Base-by-base conservation (phyloP, 37 sponge, comb jelly and placozoan genomes). In the Aplysina aerophoba region DNA sequence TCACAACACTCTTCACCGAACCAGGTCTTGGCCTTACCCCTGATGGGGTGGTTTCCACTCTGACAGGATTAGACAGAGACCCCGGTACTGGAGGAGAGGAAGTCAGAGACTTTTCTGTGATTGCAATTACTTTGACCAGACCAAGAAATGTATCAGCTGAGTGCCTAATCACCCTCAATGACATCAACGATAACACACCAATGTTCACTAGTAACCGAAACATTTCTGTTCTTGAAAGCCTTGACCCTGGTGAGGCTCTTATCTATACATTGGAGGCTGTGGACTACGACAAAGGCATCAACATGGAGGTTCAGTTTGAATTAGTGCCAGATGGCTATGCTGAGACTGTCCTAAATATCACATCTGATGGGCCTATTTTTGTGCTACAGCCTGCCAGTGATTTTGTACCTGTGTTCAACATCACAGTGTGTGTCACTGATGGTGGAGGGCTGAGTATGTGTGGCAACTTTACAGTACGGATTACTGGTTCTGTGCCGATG, bases 181-280 rank as follows among this genome's bases (percentile, higher is more conserved):
- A 95, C 36, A 66, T 90, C 31, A 95, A 95, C 84, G 96, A 95
- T 55, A 95, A 95, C 58, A 62, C 81, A 22, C 96, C 96, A 20
- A 20, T 86, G 22, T 85, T 84, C 30, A 69, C 81, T 2, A 20
- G 21, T 0, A 59, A 79, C 24, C 63, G 74, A 54, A 22, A 62
- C 37, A 87, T 37, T 0, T 83, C 40, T 28, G 56, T 79, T 22
- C 53, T 90, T 37, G 55, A 80, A 30, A 88, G 87, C 78, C 86
- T 85, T 27, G 68, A 91, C 16, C 24, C 72, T 31, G 67, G 40
- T 27, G 88, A 84, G 6, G 59, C 72, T 41, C 41, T 75, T 17
- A 81, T 89, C 1, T 16, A 53, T 0, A 59, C 60, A 20, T 64
- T 87, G 12, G 65, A 5, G 25, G 94, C 90, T 38, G 37, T 39